Evolutionary conservation across 2,797 vertebrate genomes (phyloP).

Genomic region (Macroramphosus scolopax): DNA sequence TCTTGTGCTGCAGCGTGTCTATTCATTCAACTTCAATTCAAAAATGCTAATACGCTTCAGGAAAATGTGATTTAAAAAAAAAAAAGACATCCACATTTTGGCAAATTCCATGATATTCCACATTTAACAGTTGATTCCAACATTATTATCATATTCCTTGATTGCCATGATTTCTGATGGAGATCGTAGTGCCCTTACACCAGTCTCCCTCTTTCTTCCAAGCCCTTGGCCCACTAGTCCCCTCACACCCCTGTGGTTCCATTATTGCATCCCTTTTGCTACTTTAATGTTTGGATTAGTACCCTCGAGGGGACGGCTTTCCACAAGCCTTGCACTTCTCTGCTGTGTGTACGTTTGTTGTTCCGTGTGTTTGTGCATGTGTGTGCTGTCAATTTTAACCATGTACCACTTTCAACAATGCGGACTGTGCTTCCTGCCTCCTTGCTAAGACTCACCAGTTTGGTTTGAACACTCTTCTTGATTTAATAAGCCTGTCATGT

Average conservation of each 20-base stretch:
- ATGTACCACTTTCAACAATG: conserved; percentile 58
- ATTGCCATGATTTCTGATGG: too few relatives aligned
- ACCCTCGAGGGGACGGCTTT: conserved; percentile 32
- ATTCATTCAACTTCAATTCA: too few relatives aligned
- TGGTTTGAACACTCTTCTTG: conserved; percentile 25
- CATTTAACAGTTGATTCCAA: too few relatives aligned
- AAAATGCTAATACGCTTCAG: too few relatives aligned
- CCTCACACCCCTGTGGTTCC: conserved; percentile 46
- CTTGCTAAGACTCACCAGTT: conserved; percentile 30
- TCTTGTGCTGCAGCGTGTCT: too few relatives aligned
- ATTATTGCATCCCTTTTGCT: conserved; percentile 73
- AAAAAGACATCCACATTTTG: too few relatives aligned
- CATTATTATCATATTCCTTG: too few relatives aligned
- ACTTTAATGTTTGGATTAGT: conserved; percentile 72
- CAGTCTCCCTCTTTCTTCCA: conserved; percentile 10
- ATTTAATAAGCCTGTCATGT: conserved; percentile 42
- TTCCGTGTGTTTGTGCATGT: not conserved
- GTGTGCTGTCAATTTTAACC: conserved; percentile 23
- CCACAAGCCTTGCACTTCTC: conserved; percentile 23
- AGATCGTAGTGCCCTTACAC: conserved; percentile 2
- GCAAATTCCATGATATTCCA: too few relatives aligned
- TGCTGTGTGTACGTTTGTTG: conserved; percentile 9
- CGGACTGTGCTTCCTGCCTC: conserved; percentile 62
- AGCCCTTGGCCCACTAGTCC: conserved; percentile 29
- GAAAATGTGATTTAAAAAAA: too few relatives aligned